Percentiles rank a stretch among this genome's conserved stretches.
Conservation (phyloP, 2,888 invertebrate genomes). For the Tortricodes alternella region DNA sequence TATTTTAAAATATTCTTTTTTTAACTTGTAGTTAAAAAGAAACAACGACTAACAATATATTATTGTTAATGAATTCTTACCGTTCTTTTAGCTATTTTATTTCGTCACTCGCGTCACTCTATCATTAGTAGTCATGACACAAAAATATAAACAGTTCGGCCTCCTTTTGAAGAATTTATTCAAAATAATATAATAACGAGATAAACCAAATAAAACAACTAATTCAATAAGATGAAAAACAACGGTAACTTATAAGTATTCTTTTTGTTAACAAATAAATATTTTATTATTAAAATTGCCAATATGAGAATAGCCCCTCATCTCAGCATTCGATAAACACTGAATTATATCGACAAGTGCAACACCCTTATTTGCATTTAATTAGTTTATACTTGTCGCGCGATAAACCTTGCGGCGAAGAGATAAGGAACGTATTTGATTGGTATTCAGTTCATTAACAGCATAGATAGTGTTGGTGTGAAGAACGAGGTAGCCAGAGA, state of each 20-base stretch:
- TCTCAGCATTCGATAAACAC: slow-evolving; percentile 63
- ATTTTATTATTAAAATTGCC: background rate
- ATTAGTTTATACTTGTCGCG: slow-evolving; percentile 41
- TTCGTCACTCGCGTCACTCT: too few relatives aligned
- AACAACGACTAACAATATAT: too few relatives aligned
- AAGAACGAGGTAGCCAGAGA: too few relatives aligned
- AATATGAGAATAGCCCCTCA: slow-evolving; percentile 18
- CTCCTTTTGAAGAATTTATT: too few relatives aligned
- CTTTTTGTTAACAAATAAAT: background rate
- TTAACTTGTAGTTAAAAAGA: too few relatives aligned
- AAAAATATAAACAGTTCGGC: too few relatives aligned
- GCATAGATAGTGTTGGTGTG: background rate
- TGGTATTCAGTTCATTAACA: background rate
- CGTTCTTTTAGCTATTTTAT: too few relatives aligned
- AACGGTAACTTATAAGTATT: background rate
- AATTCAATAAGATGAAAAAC: background rate
- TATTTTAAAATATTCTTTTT: too few relatives aligned
- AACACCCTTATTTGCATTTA: slow-evolving; percentile 68
- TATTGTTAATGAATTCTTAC: too few relatives aligned
- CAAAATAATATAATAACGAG: too few relatives aligned
- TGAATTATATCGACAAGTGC: slow-evolving; percentile 67
- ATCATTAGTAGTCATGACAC: too few relatives aligned
- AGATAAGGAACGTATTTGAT: background rate
- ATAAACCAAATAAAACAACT: too few relatives aligned
- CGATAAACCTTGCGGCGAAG: slow-evolving; percentile 4